Percentiles rank a stretch among this genome's conserved stretches.
Evolutionary conservation across 2,113 vertebrate species (phyloP).

Genomic region (Micromys minutus): DNA sequence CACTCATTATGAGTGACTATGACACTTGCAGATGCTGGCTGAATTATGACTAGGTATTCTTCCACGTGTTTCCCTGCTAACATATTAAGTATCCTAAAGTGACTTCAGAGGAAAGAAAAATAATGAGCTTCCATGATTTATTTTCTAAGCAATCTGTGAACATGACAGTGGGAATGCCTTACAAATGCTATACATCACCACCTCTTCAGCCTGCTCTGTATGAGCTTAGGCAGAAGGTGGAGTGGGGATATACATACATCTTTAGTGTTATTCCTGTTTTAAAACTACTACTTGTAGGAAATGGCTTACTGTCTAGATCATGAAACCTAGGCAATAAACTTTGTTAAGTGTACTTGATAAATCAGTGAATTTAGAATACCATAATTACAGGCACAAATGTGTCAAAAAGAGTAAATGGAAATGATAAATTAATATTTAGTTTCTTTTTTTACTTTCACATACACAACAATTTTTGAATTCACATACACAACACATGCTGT

Average conservation of each 20-base stretch:
- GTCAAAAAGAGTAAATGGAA: background rate
- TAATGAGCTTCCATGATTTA: background rate
- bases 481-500: background rate
- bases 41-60: background rate
- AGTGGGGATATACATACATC: too few species aligned
- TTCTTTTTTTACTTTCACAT: too few species aligned
- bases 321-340: background rate
- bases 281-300: background rate
- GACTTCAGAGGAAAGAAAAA: conserved; percentile 14
- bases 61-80: background rate
- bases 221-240: background rate
- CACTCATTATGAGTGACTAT: background rate
- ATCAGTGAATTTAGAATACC: background rate
- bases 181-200: background rate
- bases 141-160: conserved; percentile 34
- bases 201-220: background rate
- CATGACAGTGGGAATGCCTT: background rate
- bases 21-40: background rate
- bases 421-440: background rate
- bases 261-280: conserved; percentile 11
- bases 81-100: background rate
- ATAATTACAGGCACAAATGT: background rate
- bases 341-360: background rate
- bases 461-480: too few species aligned
- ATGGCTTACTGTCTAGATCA: conserved; percentile 17